phyloP scores from a whole-genome alignment of 2,888 invertebrate genomes.

The Drosophila mercatorum region DNA sequence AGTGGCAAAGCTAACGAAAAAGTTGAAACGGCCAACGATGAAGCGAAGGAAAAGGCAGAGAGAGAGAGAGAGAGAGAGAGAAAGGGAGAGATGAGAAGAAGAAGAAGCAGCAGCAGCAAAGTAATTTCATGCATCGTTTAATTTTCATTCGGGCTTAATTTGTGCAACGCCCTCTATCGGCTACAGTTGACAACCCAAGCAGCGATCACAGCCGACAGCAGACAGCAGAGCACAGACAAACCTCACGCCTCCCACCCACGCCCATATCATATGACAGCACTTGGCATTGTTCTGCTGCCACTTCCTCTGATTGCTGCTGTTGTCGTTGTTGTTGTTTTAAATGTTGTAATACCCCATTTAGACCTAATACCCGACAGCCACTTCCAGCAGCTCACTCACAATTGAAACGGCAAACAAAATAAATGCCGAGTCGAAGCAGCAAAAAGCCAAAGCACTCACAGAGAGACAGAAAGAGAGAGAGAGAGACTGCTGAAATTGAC shows the following conservation, averaged over 20 bases:
- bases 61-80: no score
- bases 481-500: slow-evolving; percentile 54
- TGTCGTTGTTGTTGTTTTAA: slow-evolving; percentile 37
- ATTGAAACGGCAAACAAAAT: slow-evolving; percentile 77
- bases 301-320: slow-evolving; percentile 10
- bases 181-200: slow-evolving; percentile 45
- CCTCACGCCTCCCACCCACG: neutral
- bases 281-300: slow-evolving; percentile 11
- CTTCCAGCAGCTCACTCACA: slow-evolving; percentile 67
- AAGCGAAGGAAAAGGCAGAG: neutral
- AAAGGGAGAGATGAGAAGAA: slow-evolving; percentile 1
- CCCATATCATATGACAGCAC: slow-evolving; percentile 59
- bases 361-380: slow-evolving; percentile 78
- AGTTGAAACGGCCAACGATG: slow-evolving; percentile 47
- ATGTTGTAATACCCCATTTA: slow-evolving; percentile 76
- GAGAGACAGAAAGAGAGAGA: no score
- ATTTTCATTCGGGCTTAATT: slow-evolving; percentile 83
- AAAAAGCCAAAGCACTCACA: slow-evolving; percentile 26
- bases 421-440: slow-evolving; percentile 40
- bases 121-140: slow-evolving; percentile 83
- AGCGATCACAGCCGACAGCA: slow-evolving; percentile 24
- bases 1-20: slow-evolving; percentile 49
- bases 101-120: slow-evolving; percentile 66
- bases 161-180: slow-evolving; percentile 67
- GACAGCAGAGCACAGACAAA: neutral